These are phyloP conservation scores for Caenorhabditis auriculariae DNA, from an alignment of 2,888 invertebrate species.

Conservation along the genomic window DNA sequence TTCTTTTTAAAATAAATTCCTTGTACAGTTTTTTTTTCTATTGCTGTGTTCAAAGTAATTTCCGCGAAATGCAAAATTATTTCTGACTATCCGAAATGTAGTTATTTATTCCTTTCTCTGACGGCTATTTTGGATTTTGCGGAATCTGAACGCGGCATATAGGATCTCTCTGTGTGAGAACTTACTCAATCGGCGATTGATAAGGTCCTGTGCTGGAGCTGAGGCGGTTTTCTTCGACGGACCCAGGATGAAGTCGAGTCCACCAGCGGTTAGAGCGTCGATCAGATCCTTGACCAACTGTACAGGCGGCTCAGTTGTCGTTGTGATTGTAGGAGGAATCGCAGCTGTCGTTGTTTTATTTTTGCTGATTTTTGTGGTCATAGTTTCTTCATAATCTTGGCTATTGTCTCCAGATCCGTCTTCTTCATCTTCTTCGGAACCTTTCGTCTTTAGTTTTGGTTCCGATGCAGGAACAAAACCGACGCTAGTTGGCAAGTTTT, in stretches of 20 bases:
- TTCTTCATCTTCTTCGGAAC: slow-evolving; percentile 19
- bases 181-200: slow-evolving; percentile 30
- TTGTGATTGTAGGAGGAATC: slow-evolving; percentile 1
- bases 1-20: no score
- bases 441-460: slow-evolving; percentile 22
- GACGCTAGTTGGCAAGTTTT: slow-evolving; percentile 34
- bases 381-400: slow-evolving; percentile 17
- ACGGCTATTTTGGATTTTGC: no score
- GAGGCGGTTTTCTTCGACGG: slow-evolving; percentile 26
- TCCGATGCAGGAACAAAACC: slow-evolving; percentile 42
- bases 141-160: not conserved
- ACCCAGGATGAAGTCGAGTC: slow-evolving; percentile 40
- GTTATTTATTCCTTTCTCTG: not conserved
- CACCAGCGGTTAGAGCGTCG: slow-evolving; percentile 45
- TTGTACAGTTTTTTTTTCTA: no score
- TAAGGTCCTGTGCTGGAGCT: slow-evolving; percentile 30
- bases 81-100: no score
- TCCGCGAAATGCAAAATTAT: no score
- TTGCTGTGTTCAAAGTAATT: no score
- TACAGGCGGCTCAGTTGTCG: slow-evolving; percentile 57
- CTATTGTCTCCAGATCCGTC: not conserved
- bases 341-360: slow-evolving; percentile 4
- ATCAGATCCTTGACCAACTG: slow-evolving; percentile 53
- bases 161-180: not conserved
- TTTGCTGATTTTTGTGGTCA: not conserved